These are phyloP conservation scores for Luehdorfia chinensis DNA, from an alignment of 1,140 invertebrate genomes.

Conservation along the genomic window DNA sequence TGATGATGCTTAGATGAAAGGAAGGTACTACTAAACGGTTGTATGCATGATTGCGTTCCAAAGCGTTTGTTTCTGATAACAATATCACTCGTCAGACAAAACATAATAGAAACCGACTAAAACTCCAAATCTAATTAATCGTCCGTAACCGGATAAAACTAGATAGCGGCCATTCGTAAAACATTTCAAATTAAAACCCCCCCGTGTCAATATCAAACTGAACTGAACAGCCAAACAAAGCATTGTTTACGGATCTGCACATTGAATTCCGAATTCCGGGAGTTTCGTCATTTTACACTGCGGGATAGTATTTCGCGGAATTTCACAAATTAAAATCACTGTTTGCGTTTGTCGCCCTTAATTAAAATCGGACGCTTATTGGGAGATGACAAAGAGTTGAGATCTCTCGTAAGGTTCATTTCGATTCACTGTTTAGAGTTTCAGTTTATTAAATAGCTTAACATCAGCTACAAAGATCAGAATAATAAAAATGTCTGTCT, in stretches of 20 bases:
- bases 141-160: slow-evolving; percentile 4
- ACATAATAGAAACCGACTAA: no score
- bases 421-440: no score
- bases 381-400: neutral
- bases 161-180: slow-evolving; percentile 4
- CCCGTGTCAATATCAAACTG: slow-evolving; percentile 10
- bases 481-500: no score
- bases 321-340: slow-evolving; percentile 41
- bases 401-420: no score
- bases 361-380: slow-evolving; percentile 31
- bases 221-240: slow-evolving; percentile 11
- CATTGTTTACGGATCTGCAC: slow-evolving; percentile 24
- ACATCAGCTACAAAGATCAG: no score
- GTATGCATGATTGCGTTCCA: no score
- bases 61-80: no score
- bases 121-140: slow-evolving; percentile 2
- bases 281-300: slow-evolving; percentile 21
- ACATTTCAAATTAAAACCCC: slow-evolving; percentile 13
- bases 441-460: no score
- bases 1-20: no score
- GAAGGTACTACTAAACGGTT: no score
- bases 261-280: slow-evolving; percentile 24
- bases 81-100: no score
- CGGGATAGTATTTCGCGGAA: slow-evolving; percentile 30
- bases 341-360: slow-evolving; percentile 31